Conservation (phyloP, 2,797 vertebrate species). For the Sebastes alutus region DNA sequence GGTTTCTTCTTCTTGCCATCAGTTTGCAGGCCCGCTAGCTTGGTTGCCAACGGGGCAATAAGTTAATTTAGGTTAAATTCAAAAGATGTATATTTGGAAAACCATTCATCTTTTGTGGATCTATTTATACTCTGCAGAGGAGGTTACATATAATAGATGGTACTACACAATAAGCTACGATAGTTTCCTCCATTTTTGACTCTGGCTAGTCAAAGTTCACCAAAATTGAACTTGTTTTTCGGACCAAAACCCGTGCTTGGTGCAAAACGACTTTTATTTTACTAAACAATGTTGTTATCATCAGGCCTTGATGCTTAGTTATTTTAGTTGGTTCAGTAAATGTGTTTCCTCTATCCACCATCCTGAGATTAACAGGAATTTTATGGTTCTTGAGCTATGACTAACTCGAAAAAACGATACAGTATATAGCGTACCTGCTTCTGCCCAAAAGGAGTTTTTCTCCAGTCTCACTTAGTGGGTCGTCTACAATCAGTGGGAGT, state of each 20-base stretch:
- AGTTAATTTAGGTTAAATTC: too few species aligned
- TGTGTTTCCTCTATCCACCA: not conserved
- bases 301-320: not conserved
- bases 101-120: too few species aligned
- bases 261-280: too few species aligned
- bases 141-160: too few species aligned
- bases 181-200: too few species aligned
- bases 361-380: not conserved
- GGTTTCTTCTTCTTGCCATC: not conserved
- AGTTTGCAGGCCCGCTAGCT: too few species aligned
- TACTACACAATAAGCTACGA: too few species aligned
- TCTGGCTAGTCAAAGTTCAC: not conserved
- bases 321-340: not conserved
- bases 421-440: constrained; percentile 8
- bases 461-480: constrained; percentile 41
- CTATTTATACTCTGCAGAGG: too few species aligned
- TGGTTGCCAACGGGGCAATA: too few species aligned
- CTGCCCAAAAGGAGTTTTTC: not conserved
- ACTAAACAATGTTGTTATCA: not conserved
- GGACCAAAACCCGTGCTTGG: too few species aligned
- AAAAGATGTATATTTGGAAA: too few species aligned
- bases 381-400: not conserved
- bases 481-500: constrained; percentile 56
- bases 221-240: not conserved
- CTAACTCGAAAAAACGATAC: not conserved